These are phyloP conservation scores for Knipowitschia caucasica DNA, from an alignment of 2,797 vertebrate species.

Conservation along the genomic window DNA sequence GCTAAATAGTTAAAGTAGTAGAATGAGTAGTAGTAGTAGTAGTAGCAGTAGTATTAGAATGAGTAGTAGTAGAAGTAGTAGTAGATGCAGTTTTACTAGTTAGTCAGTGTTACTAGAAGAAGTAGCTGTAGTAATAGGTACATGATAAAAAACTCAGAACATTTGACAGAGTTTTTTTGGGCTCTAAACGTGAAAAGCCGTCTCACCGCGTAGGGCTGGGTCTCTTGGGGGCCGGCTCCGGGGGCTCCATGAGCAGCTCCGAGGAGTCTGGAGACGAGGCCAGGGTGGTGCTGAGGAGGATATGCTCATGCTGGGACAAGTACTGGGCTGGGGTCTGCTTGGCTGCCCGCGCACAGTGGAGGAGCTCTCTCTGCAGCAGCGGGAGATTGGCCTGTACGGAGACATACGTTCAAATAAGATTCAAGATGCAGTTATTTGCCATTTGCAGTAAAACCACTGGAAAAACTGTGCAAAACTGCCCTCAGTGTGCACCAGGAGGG, in stretches of 20 bases:
- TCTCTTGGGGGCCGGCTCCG: conserved; percentile 83
- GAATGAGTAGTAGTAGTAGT: neutral
- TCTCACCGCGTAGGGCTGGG: conserved; percentile 90
- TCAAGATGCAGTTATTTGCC: too few relatives aligned
- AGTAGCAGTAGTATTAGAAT: neutral
- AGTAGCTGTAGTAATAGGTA: neutral
- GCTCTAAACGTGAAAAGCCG: neutral
- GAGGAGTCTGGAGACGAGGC: conserved; percentile 91
- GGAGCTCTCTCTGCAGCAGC: conserved; percentile 91
- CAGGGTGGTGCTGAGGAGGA: conserved; percentile 91
- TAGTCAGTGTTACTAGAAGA: neutral
- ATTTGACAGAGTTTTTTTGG: neutral
- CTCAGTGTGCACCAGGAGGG: too few relatives aligned
- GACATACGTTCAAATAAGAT: neutral
- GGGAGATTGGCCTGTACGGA: conserved; percentile 89
- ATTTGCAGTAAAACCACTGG: too few relatives aligned
- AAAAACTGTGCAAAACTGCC: too few relatives aligned
- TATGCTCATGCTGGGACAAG: conserved; percentile 95
- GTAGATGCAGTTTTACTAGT: neutral
- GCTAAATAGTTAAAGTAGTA: too few relatives aligned
- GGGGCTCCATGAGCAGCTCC: conserved; percentile 92
- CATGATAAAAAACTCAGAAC: too few relatives aligned
- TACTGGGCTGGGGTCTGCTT: conserved; percentile 99
- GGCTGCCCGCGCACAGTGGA: conserved; percentile 94
- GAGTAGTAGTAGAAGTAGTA: neutral